These are phyloP conservation scores for Polyommatus iphigenia DNA, from an alignment of 2,888 invertebrate genomes.

Conservation along the genomic window DNA sequence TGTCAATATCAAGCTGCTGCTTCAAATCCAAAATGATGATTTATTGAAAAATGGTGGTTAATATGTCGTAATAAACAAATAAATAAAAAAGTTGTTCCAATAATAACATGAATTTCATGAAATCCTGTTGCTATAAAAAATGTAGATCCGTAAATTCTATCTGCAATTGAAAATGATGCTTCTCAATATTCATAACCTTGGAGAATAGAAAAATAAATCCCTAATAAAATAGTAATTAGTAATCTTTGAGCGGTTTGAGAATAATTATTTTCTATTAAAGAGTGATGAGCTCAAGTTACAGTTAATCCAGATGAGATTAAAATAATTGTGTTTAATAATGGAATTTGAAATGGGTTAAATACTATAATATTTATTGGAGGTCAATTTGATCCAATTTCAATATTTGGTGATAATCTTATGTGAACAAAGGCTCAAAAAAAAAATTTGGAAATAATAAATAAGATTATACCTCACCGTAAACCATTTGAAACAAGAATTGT, in stretches of 20 bases:
- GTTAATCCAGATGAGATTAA: conserved; percentile 85
- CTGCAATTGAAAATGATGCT: conserved; percentile 66
- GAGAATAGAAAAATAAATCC: conserved; percentile 82
- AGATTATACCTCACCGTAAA: conserved; percentile 85
- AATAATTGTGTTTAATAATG: conserved; percentile 86
- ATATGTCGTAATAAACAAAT: conserved; percentile 58
- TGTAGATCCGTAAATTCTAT: conserved; percentile 42
- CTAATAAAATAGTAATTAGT: conserved; percentile 58
- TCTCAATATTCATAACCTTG: conserved; percentile 86
- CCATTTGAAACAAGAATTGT: conserved; percentile 79
- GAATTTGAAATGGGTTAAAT: conserved; percentile 86
- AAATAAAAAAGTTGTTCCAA: conserved; percentile 64
- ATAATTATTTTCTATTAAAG: conserved; percentile 63
- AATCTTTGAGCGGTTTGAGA: conserved; percentile 68
- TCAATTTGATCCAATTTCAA: conserved; percentile 75
- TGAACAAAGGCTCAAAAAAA: conserved; percentile 83
- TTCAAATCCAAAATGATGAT: conserved; percentile 66
- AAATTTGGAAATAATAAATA: conserved; percentile 86
- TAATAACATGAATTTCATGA: conserved; percentile 86
- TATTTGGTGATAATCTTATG: conserved; percentile 61
- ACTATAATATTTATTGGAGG: conserved; percentile 82
- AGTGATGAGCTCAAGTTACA: conserved; percentile 80
- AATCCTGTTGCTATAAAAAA: conserved; percentile 86
- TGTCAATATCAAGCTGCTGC: conserved; percentile 70
- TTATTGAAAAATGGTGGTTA: conserved; percentile 58